Evolutionary conservation across 2,888 invertebrate genomes (phyloP), one percentile per base, ranked within the genome.

Genomic region (Acanthoscelides obtectus): DNA sequence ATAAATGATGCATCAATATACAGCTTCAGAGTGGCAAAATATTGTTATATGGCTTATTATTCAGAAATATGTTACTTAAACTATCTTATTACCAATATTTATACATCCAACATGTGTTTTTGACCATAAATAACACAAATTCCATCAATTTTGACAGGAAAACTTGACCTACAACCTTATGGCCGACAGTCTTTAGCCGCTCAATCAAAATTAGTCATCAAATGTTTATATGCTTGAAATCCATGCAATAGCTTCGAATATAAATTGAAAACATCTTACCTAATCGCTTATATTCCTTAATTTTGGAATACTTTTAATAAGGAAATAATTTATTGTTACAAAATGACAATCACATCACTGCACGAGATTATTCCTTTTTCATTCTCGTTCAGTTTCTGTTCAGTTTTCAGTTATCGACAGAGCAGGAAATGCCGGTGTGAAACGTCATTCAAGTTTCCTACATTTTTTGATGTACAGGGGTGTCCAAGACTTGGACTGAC

Each of bases 91-190:
- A 45, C 17, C 45, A 45, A 4, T 12, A 66, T 66, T 66, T 66
- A 20, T 21, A 20, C 6, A 66, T 66, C 22, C 64, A 68, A 70
- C 71, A 73, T 69, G 71, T 73, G 71, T 71, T 69, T 71, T 65
- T 66, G 1, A 17, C 69, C 20, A 22, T 67, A 71, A 73, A 69
- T 70, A 71, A 73, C 71, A 71, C 69, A 68, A 68, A 73, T 70
- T 69, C 68, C 65, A 69, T n/a, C 22, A 45, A 70, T 69, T 73
- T 71, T 73, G 71, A 73, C 73, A 74, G 72, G 69, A 71, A 74
- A 71, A 71, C 72, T 71, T 72, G 74, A 74, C 74, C 72, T 74
- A 74, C 71, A 74, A 72, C 72, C 72, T 74, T 72, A 72, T 74
- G 74, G 70, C 68, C n/a, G 69, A 21, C 65, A 64, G 27, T 8